Base-by-base conservation (phyloP, 1,140 invertebrate species). In the Copidosoma floridanum region DNA sequence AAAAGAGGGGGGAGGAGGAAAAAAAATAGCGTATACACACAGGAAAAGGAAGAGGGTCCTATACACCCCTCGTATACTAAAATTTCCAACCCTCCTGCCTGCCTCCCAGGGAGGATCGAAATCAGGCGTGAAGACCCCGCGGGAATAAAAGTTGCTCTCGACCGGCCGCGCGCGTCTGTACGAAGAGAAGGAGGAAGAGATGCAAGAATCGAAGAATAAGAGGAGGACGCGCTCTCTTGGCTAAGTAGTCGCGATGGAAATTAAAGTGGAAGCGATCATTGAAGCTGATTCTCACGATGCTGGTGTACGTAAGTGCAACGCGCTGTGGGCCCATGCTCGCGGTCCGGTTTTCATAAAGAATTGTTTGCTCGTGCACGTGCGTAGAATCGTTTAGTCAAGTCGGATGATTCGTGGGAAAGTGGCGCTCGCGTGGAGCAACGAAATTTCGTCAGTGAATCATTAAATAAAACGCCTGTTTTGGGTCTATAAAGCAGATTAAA, bases 311-410 rank as follows among this genome's bases (percentile, higher is more conserved):
- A n/a, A n/a, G n/a, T n/a, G n/a, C n/a, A n/a, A n/a, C n/a, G n/a
- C n/a, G n/a, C n/a, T n/a, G n/a, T n/a, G n/a, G n/a, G n/a, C n/a
- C n/a, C n/a, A n/a, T n/a, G 5, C n/a, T 2, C 18, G 8, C 2
- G 27, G 50, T 43, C 50, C 50, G 57, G 57, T 53, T 60, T 54
- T 46, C n/a, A n/a, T n/a, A n/a, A n/a, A n/a, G n/a, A n/a, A n/a
- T n/a, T n/a, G n/a, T n/a, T n/a, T n/a, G 27, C 35, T 16, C 44
- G 18, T 20, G 41, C 16, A n/a, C 44, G 12, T 57, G 11, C 55
- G 20, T n/a, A 23, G 54, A 56, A 56, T 35, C 54, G 20, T 35
- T 47, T 37, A 47, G 12, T 24, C 27, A 57, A 35, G 23, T 26
- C 6, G 55, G 40, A 48, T 57, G 24, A 11, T 47, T 40, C 38